Percentiles rank a stretch among this genome's conserved stretches.
Conservation (phyloP, 2,797 vertebrate species). For the Scleropages formosus region DNA sequence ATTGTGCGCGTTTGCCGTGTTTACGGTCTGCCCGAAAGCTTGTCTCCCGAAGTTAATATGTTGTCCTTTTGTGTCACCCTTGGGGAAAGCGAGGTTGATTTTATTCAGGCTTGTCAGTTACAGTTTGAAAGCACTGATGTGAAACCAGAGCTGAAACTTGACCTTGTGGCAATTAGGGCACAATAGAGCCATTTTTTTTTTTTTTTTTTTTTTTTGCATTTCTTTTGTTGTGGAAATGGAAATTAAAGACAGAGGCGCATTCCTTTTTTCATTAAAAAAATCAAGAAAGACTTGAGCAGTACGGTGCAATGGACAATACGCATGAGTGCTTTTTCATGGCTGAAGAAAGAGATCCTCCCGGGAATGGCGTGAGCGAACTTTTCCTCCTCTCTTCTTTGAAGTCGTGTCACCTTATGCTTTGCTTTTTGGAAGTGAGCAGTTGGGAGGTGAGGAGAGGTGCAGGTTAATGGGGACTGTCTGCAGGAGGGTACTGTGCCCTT, state of each 20-base stretch:
- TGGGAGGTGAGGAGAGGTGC: slow-evolving; percentile 32
- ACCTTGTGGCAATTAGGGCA: slow-evolving; percentile 76
- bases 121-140: slow-evolving; percentile 71
- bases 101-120: slow-evolving; percentile 62
- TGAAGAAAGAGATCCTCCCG: background rate
- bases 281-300: background rate
- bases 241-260: slow-evolving; percentile 43
- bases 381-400: slow-evolving; percentile 48
- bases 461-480: slow-evolving; percentile 40
- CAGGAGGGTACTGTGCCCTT: slow-evolving; percentile 36
- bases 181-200: slow-evolving; percentile 63
- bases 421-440: slow-evolving; percentile 29
- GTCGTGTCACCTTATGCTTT: slow-evolving; percentile 41
- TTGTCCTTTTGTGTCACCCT: slow-evolving; percentile 61
- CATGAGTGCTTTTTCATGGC: background rate
- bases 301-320: background rate
- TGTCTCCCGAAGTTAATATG: slow-evolving; percentile 56
- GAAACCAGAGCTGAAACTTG: slow-evolving; percentile 72
- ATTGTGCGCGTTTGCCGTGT: slow-evolving; percentile 19
- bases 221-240: slow-evolving; percentile 64
- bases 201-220: slow-evolving; percentile 52
- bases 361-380: background rate
- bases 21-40: slow-evolving; percentile 61
- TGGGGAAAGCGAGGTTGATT: slow-evolving; percentile 70
- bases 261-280: slow-evolving; percentile 23